phyloP scores from a whole-genome alignment of 1,140 invertebrate genomes.

The Nephila pilipes region DNA sequence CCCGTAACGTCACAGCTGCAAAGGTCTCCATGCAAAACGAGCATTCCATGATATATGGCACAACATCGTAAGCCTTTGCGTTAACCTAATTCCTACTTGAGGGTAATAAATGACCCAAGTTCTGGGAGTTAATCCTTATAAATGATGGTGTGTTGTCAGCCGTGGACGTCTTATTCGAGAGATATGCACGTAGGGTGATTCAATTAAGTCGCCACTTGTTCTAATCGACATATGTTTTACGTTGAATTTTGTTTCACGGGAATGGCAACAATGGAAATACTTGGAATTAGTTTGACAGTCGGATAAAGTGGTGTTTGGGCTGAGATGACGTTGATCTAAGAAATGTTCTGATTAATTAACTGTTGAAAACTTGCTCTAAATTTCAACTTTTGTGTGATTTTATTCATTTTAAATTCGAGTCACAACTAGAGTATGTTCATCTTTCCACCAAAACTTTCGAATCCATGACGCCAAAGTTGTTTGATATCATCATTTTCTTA shows the following conservation, averaged over 20 bases:
- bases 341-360: too few relatives aligned
- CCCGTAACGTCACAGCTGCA: constrained; percentile 10
- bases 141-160: constrained; percentile 44
- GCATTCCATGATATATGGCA: constrained; percentile 59
- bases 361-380: too few relatives aligned
- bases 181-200: constrained; percentile 7
- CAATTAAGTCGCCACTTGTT: constrained; percentile 61
- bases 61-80: constrained; percentile 43
- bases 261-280: constrained; percentile 14
- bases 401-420: too few relatives aligned
- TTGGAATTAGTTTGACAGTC: not conserved
- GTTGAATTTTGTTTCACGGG: not conserved
- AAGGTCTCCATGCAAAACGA: constrained; percentile 31
- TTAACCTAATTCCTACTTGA: constrained; percentile 56
- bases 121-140: constrained; percentile 61
- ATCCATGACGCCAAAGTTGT: too few relatives aligned
- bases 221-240: constrained; percentile 30
- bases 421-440: too few relatives aligned
- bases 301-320: too few relatives aligned
- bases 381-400: too few relatives aligned
- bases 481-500: too few relatives aligned
- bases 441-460: too few relatives aligned
- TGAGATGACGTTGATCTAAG: too few relatives aligned
- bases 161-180: constrained; percentile 9
- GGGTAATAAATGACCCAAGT: constrained; percentile 61